phyloP scores from a whole-genome alignment of 2,113 vertebrate species.

The Oryzias woworae region DNA sequence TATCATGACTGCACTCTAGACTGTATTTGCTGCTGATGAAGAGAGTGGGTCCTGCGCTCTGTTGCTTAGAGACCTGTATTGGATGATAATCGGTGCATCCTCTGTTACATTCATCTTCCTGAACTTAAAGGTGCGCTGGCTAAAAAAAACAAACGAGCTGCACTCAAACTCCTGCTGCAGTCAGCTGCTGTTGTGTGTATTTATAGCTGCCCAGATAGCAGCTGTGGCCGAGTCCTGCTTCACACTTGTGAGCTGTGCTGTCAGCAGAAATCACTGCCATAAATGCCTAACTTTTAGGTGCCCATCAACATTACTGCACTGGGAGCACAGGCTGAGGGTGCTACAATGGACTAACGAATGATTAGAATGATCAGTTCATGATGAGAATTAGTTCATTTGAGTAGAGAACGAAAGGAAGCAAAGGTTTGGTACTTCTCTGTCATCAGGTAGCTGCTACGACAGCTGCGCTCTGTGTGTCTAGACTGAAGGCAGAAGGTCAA shows the following conservation, averaged over 20 bases:
- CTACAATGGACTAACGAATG: too few relatives aligned
- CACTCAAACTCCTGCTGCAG: slow-evolving; percentile 5
- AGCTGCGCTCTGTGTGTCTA: not conserved
- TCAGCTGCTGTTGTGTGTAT: slow-evolving; percentile 55
- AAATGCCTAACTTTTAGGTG: slow-evolving; percentile 45
- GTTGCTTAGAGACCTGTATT: too few relatives aligned
- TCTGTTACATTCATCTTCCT: too few relatives aligned
- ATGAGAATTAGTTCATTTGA: too few relatives aligned
- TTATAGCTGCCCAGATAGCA: slow-evolving; percentile 55
- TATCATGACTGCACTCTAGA: too few relatives aligned
- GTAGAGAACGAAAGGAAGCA: too few relatives aligned
- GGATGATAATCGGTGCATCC: too few relatives aligned
- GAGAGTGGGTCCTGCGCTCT: too few relatives aligned
- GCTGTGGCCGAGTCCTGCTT: slow-evolving; percentile 48
- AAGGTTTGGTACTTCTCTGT: too few relatives aligned
- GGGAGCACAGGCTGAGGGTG: not conserved
- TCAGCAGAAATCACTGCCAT: slow-evolving; percentile 51
- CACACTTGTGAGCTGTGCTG: slow-evolving; percentile 24
- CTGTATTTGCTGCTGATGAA: too few relatives aligned
- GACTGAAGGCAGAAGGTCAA: slow-evolving; percentile 6
- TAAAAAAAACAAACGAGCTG: not conserved
- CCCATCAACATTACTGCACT: not conserved
- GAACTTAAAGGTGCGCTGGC: not conserved
- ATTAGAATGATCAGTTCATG: too few relatives aligned
- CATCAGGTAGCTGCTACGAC: too few relatives aligned